These are phyloP conservation scores for Tethya wilhelma DNA, from an alignment of 37 sponge, comb jelly and placozoan genomes.

Conservation along the genomic window DNA sequence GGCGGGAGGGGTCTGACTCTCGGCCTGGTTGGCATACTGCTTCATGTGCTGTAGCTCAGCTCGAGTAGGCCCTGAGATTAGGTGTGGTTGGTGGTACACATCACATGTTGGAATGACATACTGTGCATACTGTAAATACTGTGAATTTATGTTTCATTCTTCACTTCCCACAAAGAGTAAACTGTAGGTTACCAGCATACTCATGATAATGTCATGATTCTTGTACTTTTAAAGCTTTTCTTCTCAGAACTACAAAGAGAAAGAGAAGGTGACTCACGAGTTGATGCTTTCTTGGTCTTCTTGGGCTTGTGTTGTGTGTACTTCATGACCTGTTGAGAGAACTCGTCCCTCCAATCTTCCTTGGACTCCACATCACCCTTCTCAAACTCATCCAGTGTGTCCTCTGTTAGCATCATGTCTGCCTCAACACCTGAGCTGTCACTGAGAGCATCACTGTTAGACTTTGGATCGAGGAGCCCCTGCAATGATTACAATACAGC, in stretches of 20 bases:
- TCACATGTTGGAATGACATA: background rate
- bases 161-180: too few relatives aligned
- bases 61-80: constrained; percentile 52
- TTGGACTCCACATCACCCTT: background rate
- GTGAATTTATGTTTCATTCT: too few relatives aligned
- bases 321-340: constrained; percentile 13
- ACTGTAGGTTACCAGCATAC: too few relatives aligned
- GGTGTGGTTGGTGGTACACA: background rate
- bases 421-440: background rate
- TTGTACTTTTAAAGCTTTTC: too few relatives aligned
- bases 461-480: too few relatives aligned
- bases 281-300: constrained; percentile 13
- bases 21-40: constrained; percentile 56
- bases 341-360: background rate
- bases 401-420: constrained; percentile 8
- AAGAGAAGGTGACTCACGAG: constrained; percentile 39
- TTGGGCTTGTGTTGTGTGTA: constrained; percentile 35
- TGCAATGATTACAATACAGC: too few relatives aligned
- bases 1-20: constrained; percentile 7
- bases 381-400: constrained; percentile 5
- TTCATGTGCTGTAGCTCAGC: constrained; percentile 41
- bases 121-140: too few relatives aligned
- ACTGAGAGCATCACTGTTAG: too few relatives aligned
- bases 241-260: too few relatives aligned
- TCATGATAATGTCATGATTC: too few relatives aligned